Conservation (phyloP, 2,797 vertebrate species). For the Sebastes hopkinsi region DNA sequence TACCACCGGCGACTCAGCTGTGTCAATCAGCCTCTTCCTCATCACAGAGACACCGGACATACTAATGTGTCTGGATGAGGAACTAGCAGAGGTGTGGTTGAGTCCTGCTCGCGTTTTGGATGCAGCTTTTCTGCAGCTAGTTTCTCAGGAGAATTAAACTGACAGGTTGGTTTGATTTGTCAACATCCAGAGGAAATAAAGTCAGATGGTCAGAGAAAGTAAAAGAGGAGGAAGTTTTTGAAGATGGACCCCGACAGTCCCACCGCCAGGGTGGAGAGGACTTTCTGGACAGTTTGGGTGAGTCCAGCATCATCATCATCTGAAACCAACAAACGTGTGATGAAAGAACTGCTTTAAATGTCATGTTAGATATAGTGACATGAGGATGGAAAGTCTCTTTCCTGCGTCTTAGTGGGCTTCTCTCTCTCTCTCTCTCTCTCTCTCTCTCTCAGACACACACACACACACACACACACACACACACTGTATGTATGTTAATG, state of each 20-base stretch:
- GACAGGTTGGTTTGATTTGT: not conserved
- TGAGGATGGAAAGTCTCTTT: not conserved
- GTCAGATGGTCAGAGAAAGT: not conserved
- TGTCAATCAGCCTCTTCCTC: constrained; percentile 63
- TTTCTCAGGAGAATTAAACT: not conserved
- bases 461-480: too few species aligned
- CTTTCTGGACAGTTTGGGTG: constrained; percentile 80
- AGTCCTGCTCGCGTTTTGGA: not conserved
- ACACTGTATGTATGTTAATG: too few species aligned
- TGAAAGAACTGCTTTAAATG: not conserved
- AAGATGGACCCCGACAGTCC: constrained; percentile 70
- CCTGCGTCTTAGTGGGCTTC: too few species aligned
- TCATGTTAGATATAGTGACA: not conserved
- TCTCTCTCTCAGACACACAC: too few species aligned
- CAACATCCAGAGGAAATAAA: not conserved
- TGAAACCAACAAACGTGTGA: fast-evolving
- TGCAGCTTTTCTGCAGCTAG: not conserved
- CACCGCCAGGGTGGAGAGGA: constrained; percentile 62
- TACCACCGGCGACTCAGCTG: constrained; percentile 9
- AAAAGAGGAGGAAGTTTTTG: not conserved
- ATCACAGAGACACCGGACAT: constrained; percentile 48
- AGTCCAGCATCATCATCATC: constrained; percentile 34
- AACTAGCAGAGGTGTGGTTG: constrained; percentile 26
- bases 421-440: not conserved
- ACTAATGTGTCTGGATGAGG: constrained; percentile 5